A percentile compares a stretch with the other conserved stretches of the same genome.
These are phyloP conservation scores for Prosapia bicincta DNA, from an alignment of 2,888 invertebrate genomes.

Conservation along the genomic window DNA sequence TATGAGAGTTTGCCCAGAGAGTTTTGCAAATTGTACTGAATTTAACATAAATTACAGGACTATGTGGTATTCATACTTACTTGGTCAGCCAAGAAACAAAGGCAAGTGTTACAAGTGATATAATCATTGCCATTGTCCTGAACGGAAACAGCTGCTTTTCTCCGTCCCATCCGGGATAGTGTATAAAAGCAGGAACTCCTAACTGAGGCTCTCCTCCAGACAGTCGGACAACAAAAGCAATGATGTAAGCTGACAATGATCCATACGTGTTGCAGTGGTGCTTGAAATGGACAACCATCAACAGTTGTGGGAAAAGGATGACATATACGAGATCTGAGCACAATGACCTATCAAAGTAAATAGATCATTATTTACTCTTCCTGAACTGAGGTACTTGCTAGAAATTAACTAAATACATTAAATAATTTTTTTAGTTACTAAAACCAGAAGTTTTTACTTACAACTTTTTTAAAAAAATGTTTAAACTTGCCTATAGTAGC, in stretches of 20 bases:
- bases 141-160: constrained; percentile 89
- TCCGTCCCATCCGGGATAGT: constrained; percentile 80
- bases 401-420: too few species aligned
- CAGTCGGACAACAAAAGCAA: constrained; percentile 77
- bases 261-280: constrained; percentile 96
- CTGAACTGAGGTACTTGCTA: too few species aligned
- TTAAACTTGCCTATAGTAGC: too few species aligned
- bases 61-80: too few species aligned
- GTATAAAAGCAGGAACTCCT: constrained; percentile 76
- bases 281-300: constrained; percentile 97
- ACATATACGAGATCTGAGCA: constrained; percentile 99
- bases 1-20: not conserved
- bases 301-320: constrained; percentile 95
- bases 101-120: constrained; percentile 77
- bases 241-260: constrained; percentile 82
- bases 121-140: constrained; percentile 89
- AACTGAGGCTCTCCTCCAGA: constrained; percentile 86
- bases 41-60: too few species aligned
- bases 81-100: constrained; percentile 79
- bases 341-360: constrained; percentile 95
- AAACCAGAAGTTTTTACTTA: too few species aligned
- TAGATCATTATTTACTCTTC: too few species aligned
- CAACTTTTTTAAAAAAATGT: too few species aligned
- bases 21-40: not conserved
- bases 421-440: too few species aligned